Base-by-base conservation (phyloP, 1,140 invertebrate species). In the Araneus ventricosus region DNA sequence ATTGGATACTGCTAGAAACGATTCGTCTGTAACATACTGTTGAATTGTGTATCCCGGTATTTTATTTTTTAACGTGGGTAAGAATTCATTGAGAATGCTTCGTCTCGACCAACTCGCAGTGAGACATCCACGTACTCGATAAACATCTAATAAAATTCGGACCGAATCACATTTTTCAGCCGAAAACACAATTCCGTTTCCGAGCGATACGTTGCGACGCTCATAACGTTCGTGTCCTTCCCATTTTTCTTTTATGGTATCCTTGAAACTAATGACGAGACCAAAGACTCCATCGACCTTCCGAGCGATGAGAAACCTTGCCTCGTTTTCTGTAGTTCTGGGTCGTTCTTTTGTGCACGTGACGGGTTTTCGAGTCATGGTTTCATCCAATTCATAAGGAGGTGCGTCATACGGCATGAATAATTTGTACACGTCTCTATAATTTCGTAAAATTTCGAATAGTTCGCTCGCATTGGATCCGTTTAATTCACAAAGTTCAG, bases 251-350 rank as follows among this genome's bases (percentile, higher is more conserved):
- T 57, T 57, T 7, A 89, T 27, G 17, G 57, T 10, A 89, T 89
- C n/a, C 2, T 20, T 45, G 20, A 75, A 79, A 34, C 88, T 89
- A 24, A 61, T 75, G 5, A 89, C 88, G 8, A 89, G 27, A 27
- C 88, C 88, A 89, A 89, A 89, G 10, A 45, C 27, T 2, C 88
- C 88, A 37, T 89, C 88, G 10, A 27, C 5, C 34, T 89, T 89
- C 22, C 30, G 88, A 45, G 88, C 88, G 17, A 75, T 6, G 17
- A 79, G 20, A 20, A 3, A 52, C 22, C n/a, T n/a, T n/a, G n/a
- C n/a, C n/a, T n/a, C n/a, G n/a, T 57, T n/a, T 10, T 79, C 17
- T 4, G 2, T 14, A 0, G 34, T 10, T 30, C 2, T 39, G 2
- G 22, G 52, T 8, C 30, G 6, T 27, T 79, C 61, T 22, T 67